These are phyloP conservation scores for Crocodylus rhombifer DNA, from an alignment of 2,797 vertebrate genomes.

Conservation along the genomic window DNA sequence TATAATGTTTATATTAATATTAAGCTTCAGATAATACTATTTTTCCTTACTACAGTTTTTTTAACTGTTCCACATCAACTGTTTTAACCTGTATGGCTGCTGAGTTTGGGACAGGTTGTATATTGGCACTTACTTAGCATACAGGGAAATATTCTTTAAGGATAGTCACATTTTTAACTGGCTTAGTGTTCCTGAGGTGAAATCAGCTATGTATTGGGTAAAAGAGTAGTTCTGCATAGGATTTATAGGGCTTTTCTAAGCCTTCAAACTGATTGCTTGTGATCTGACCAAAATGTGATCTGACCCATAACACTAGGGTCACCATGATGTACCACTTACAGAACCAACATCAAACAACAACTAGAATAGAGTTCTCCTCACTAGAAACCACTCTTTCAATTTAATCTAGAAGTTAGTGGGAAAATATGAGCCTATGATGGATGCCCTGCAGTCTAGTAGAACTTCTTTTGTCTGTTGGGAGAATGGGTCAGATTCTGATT, in stretches of 20 bases:
- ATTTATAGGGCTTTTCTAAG: slow-evolving; percentile 31
- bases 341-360: neutral
- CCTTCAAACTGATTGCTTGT: neutral
- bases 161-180: slow-evolving; percentile 17
- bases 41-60: slow-evolving; percentile 80
- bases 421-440: slow-evolving; percentile 39
- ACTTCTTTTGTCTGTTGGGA: neutral
- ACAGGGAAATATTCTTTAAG: neutral
- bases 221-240: neutral
- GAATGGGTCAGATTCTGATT: neutral
- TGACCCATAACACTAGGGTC: neutral
- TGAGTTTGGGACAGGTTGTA: neutral
- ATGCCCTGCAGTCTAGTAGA: neutral
- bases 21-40: slow-evolving; percentile 82
- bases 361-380: slow-evolving; percentile 36
- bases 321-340: slow-evolving; percentile 21
- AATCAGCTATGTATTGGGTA: slow-evolving; percentile 48
- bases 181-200: slow-evolving; percentile 19
- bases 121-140: slow-evolving; percentile 15
- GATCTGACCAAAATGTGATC: neutral
- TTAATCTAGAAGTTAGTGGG: slow-evolving; percentile 24
- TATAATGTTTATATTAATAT: slow-evolving; percentile 80
- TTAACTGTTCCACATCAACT: slow-evolving; percentile 74
- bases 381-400: slow-evolving; percentile 30
- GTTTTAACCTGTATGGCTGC: slow-evolving; percentile 59